Evolutionary conservation across 2,113 vertebrate genomes (phyloP).

Genomic region (Entelurus aequoreus): DNA sequence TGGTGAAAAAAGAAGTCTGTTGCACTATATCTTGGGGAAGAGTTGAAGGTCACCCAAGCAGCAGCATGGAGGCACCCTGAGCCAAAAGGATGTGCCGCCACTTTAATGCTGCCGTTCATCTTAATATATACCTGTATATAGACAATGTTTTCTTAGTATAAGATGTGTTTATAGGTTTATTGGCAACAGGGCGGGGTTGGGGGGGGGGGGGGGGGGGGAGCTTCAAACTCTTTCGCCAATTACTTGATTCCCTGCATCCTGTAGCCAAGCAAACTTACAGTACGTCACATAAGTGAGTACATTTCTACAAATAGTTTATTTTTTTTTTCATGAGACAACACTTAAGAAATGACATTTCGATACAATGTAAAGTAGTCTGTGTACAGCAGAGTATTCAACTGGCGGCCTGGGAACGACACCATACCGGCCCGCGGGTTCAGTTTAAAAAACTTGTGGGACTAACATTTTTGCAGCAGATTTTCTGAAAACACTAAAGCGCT

Average conservation of each 20-base stretch:
- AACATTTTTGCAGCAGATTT: no score
- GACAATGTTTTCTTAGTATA: conserved; percentile 1
- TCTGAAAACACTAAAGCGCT: no score
- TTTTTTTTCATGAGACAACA: no score
- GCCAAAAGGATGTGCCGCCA: conserved; percentile 45
- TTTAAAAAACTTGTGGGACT: no score
- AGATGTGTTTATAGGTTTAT: background rate
- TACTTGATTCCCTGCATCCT: conserved; percentile 53
- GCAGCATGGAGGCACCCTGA: conserved; percentile 33
- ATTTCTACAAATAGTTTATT: no score
- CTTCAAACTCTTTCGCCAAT: conserved; percentile 57
- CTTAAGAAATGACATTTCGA: no score
- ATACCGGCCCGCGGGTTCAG: no score
- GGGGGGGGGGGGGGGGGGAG: conserved; percentile 65
- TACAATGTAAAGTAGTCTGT: no score
- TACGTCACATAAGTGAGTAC: background rate
- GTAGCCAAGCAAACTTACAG: conserved; percentile 29
- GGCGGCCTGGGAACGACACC: no score
- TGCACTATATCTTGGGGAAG: conserved; percentile 87
- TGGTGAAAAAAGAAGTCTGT: conserved; percentile 72
- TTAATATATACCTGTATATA: conserved; percentile 24
- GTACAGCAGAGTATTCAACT: no score
- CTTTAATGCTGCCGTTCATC: conserved; percentile 35
- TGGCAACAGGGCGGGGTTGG: background rate
- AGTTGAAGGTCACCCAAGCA: conserved; percentile 59